A percentile compares a stretch with the other conserved stretches of the same genome.
Conservation (phyloP, 2,113 vertebrate species). For the Dissostichus mawsoni region DNA sequence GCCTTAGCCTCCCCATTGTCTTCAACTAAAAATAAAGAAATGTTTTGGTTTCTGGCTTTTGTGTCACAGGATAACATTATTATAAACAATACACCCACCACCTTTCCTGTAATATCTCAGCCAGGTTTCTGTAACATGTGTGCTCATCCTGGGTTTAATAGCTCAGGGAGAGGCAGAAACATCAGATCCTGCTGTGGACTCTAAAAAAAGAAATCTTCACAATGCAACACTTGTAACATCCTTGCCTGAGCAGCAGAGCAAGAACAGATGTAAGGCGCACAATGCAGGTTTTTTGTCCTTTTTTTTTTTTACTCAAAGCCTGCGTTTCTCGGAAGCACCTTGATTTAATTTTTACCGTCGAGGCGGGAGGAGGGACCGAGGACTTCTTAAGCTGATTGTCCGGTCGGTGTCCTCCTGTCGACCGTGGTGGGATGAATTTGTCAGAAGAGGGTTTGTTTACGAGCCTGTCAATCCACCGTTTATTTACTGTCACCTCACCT, state of each 20-base stretch:
- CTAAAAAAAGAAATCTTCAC: conserved; percentile 25
- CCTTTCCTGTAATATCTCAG: conserved; percentile 63
- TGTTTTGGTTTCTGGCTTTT: conserved; percentile 63
- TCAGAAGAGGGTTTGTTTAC: conserved; percentile 77
- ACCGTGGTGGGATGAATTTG: conserved; percentile 47
- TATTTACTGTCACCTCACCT: conserved; percentile 85
- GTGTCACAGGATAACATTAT: conserved; percentile 72
- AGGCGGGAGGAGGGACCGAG: conserved; percentile 80
- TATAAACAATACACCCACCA: conserved; percentile 66
- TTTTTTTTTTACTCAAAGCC: conserved; percentile 38
- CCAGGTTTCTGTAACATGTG: conserved; percentile 56
- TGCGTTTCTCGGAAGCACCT: conserved; percentile 92
- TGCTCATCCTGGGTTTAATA: conserved; percentile 48
- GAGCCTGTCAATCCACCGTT: conserved; percentile 76
- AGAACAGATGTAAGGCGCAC: conserved; percentile 64
- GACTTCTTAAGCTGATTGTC: conserved; percentile 83
- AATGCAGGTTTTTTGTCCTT: conserved; percentile 54
- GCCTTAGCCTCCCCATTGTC: conserved; percentile 66
- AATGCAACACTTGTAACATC: conserved; percentile 62
- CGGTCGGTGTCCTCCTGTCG: conserved; percentile 65
- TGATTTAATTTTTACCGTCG: conserved; percentile 89
- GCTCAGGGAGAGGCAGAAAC: conserved; percentile 40
- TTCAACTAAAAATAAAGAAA: conserved; percentile 64
- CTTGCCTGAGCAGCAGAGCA: conserved; percentile 56
- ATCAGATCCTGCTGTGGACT: conserved; percentile 52